Percentiles rank a stretch among this genome's conserved stretches.
Evolutionary conservation across 2,113 vertebrate species (phyloP).

Genomic region (Antechinus stuartii): DNA sequence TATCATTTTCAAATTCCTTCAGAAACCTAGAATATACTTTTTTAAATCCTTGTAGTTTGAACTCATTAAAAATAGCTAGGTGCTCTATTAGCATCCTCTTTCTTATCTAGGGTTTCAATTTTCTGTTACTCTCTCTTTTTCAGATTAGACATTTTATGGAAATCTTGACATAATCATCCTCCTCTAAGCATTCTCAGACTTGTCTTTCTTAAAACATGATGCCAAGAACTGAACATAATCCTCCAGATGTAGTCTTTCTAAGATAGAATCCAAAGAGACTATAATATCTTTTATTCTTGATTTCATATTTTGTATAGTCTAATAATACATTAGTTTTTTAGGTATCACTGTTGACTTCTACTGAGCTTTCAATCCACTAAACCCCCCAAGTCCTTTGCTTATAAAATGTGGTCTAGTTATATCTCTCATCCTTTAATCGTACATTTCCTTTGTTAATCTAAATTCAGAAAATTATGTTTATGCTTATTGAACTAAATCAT

Average conservation of each 20-base stretch:
- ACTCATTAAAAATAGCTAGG: neutral
- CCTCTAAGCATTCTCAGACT: neutral
- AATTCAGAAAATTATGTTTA: neutral
- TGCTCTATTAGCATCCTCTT: neutral
- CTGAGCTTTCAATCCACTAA: neutral
- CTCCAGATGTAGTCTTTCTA: neutral
- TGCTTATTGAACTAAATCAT: neutral
- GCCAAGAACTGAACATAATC: neutral
- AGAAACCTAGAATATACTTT: neutral
- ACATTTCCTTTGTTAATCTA: neutral
- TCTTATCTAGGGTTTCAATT: neutral
- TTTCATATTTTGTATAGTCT: neutral
- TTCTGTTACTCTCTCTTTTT: neutral
- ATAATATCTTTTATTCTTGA: neutral
- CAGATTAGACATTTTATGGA: neutral
- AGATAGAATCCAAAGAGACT: neutral
- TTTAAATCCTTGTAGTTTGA: neutral
- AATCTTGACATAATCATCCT: neutral
- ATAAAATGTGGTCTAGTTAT: neutral
- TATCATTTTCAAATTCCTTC: neutral
- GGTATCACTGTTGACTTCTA: neutral
- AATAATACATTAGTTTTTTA: neutral
- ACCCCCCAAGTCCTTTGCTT: neutral
- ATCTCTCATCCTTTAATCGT: neutral
- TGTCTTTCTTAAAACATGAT: neutral